These are phyloP conservation scores for Laticauda colubrina DNA, from an alignment of 2,113 vertebrate genomes.

Conservation along the genomic window DNA sequence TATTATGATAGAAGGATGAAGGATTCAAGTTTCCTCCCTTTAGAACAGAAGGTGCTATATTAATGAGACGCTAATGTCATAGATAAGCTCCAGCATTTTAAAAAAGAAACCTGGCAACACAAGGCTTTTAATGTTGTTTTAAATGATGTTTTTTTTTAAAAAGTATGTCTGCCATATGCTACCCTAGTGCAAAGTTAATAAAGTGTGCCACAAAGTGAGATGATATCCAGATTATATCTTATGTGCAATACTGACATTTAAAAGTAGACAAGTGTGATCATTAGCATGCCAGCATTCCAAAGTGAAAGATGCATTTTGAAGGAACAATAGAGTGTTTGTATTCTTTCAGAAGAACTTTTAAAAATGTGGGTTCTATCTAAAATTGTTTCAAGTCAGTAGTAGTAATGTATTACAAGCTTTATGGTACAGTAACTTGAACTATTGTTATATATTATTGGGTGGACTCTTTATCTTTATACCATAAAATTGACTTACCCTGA, in stretches of 20 bases:
- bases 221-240: slow-evolving; percentile 3
- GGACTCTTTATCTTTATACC: background rate
- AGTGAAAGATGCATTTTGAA: background rate
- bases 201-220: slow-evolving; percentile 1
- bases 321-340: slow-evolving; percentile 2
- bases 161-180: slow-evolving; percentile 15
- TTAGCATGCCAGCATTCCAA: slow-evolving; percentile 7
- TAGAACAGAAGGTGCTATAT: slow-evolving; percentile 12
- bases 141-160: background rate
- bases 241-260: slow-evolving; percentile 1
- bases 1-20: background rate
- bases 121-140: background rate
- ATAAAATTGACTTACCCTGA: background rate
- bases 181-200: background rate
- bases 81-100: slow-evolving; percentile 13
- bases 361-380: background rate
- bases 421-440: background rate
- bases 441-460: background rate
- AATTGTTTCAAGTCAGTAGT: background rate
- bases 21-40: background rate
- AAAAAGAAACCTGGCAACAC: slow-evolving; percentile 19
- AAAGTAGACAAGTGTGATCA: slow-evolving; percentile 20
- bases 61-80: slow-evolving; percentile 8
- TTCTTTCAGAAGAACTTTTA: background rate
- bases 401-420: background rate